Evolutionary conservation across 2,888 invertebrate genomes (phyloP), one percentile per base, ranked within the genome.

Genomic region (Drosophila sordidula): DNA sequence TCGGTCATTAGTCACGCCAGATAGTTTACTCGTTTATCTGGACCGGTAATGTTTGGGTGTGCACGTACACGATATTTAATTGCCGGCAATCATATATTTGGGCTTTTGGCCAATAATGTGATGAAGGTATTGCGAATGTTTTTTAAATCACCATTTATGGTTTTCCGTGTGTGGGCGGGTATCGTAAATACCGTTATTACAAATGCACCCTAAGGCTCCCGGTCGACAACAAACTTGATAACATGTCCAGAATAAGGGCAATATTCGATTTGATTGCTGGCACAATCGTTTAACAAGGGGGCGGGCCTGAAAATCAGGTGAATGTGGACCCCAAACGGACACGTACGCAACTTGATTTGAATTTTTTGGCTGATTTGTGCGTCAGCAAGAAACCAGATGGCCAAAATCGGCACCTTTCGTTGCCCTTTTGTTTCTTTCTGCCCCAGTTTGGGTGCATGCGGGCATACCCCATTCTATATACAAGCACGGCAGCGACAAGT

Each of bases 111-210:
- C 32, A 11, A 11, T 3, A 32, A 32, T 11, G 39, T 25, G 58
- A 72, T 76, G 55, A 50, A 9, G 45, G 26, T 62, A 26, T 44
- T 45, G 63, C 52, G 50, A 70, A 63, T 70, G 65, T 46, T 68
- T 74, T 75, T 80, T 72, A 82, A 82, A 80, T 78, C 82, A 65
- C 62, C 74, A 73, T 82, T 79, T 78, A 80, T 75, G 80, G 68
- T 61, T 54, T 67, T 63, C 46, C 59, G 59, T 75, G 32, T 49
- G 61, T 70, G 34, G 56, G 64, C 52, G 46, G 61, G 63, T 68
- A 70, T 80, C 80, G 78, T 82, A 82, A 82, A 82, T 82, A 71
- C 68, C 14, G 70, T 78, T 78, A 81, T 81, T 81, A 78, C 66
- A 16, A 47, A 61, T 62, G 75, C 59, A 32, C 49, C 34, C 34